These are phyloP conservation scores for Trachymyrmex septentrionalis DNA, from an alignment of 1,140 invertebrate species.

Conservation along the genomic window DNA sequence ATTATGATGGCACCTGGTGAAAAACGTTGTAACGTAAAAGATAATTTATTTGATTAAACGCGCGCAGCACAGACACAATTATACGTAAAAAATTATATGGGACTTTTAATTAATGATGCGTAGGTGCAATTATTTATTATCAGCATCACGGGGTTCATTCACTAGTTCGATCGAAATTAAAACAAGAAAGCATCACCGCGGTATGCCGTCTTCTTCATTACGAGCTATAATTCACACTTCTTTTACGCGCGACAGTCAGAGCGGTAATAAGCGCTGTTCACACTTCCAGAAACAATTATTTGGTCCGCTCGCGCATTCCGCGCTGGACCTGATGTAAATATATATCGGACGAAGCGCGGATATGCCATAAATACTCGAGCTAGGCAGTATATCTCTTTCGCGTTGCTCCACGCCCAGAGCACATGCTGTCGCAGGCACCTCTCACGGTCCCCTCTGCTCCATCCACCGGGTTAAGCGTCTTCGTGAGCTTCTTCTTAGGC, in stretches of 20 bases:
- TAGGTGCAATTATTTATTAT: slow-evolving; percentile 13
- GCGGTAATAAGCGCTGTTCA: slow-evolving; percentile 81
- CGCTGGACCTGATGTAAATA: slow-evolving; percentile 73
- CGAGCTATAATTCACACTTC: slow-evolving; percentile 43
- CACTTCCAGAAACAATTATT: slow-evolving; percentile 85
- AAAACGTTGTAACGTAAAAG: slow-evolving; percentile 15
- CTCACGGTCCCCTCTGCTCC: slow-evolving; percentile 46
- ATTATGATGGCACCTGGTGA: slow-evolving; percentile 10
- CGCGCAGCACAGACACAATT: neutral
- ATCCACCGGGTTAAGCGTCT: slow-evolving; percentile 24
- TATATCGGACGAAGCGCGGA: slow-evolving; percentile 83
- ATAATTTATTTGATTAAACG: neutral
- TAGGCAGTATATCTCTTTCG: slow-evolving; percentile 86
- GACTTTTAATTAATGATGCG: neutral
- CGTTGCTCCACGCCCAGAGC: slow-evolving; percentile 85
- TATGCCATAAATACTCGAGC: slow-evolving; percentile 86
- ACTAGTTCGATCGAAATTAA: slow-evolving; percentile 26
- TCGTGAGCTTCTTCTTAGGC: slow-evolving; percentile 64
- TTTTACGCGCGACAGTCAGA: slow-evolving; percentile 51
- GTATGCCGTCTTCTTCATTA: neutral
- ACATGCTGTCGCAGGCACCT: slow-evolving; percentile 83
- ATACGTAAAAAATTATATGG: neutral
- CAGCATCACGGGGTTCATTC: neutral
- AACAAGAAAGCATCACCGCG: slow-evolving; percentile 51
- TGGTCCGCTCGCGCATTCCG: slow-evolving; percentile 81